Conservation (phyloP, 2,888 invertebrate genomes). For the Eristalis tenax region DNA sequence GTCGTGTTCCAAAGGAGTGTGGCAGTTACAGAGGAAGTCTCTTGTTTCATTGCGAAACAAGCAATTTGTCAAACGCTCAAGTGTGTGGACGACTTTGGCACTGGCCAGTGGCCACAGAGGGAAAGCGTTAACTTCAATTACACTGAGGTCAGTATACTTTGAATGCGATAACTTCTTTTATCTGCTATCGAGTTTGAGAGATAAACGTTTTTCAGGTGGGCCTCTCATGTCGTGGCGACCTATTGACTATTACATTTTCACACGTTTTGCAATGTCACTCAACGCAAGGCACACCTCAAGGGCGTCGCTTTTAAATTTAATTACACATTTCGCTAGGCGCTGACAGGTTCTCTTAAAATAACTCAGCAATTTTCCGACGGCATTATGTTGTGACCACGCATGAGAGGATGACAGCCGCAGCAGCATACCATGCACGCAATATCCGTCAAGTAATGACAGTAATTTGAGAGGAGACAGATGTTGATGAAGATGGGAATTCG, state of each 20-base stretch:
- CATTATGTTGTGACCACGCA: constrained; percentile 29
- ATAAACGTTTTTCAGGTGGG: constrained; percentile 13
- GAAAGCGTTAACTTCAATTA: constrained; percentile 56
- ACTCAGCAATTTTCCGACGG: neutral
- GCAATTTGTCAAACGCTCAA: constrained; percentile 59
- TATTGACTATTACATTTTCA: neutral
- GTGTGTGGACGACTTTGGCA: constrained; percentile 48
- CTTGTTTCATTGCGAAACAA: constrained; percentile 57
- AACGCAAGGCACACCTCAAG: neutral
- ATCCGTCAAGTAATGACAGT: constrained; percentile 50
- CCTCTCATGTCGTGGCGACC: neutral
- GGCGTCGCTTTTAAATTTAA: constrained; percentile 4
- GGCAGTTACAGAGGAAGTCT: constrained; percentile 57
- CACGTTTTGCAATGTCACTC: neutral
- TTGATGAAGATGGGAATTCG: constrained; percentile 54
- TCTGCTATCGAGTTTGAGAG: constrained; percentile 9
- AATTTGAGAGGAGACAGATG: constrained; percentile 56
- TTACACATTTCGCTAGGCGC: constrained; percentile 1
- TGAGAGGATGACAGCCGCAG: neutral
- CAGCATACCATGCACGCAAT: constrained; percentile 1
- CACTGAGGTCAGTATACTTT: constrained; percentile 60
- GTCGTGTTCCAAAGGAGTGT: constrained; percentile 50
- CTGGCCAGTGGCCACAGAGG: neutral
- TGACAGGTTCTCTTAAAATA: neutral
- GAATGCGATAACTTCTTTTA: constrained; percentile 39